These are phyloP conservation scores for Corbicula japonica DNA, from an alignment of 2,888 invertebrate species.

Conservation along the genomic window DNA sequence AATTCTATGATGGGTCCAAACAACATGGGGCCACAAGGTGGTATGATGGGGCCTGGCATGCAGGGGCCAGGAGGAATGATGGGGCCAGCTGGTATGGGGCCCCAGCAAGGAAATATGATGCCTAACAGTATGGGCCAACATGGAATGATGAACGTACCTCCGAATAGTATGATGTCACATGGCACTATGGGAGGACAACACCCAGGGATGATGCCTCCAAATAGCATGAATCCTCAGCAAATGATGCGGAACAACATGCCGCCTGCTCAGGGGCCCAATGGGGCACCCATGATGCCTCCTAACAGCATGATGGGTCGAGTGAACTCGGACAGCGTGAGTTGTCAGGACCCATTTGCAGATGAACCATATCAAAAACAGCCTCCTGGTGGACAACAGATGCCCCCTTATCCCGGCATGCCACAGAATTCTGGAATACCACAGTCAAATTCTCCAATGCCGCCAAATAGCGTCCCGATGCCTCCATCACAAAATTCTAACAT, in stretches of 20 bases:
- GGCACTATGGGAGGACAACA: slow-evolving; percentile 55
- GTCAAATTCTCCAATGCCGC: slow-evolving; percentile 59
- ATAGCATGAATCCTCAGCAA: slow-evolving; percentile 62
- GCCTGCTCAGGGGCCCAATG: slow-evolving; percentile 35
- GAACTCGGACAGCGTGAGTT: slow-evolving; percentile 83
- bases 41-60: slow-evolving; percentile 68
- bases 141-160: slow-evolving; percentile 65
- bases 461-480: slow-evolving; percentile 39
- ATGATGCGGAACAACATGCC: slow-evolving; percentile 59
- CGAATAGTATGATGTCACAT: slow-evolving; percentile 65
- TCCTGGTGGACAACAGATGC: slow-evolving; percentile 58
- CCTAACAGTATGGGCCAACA: slow-evolving; percentile 64
- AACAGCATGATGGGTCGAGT: slow-evolving; percentile 40
- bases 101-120: slow-evolving; percentile 69
- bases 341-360: slow-evolving; percentile 86
- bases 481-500: slow-evolving; percentile 39
- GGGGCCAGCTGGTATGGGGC: slow-evolving; percentile 58
- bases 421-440: slow-evolving; percentile 59
- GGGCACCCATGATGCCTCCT: slow-evolving; percentile 40
- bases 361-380: slow-evolving; percentile 74
- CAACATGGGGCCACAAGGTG: slow-evolving; percentile 65
- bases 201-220: slow-evolving; percentile 70
- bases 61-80: slow-evolving; percentile 71
- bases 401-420: slow-evolving; percentile 52
- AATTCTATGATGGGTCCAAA: slow-evolving; percentile 61